Percentiles rank a stretch among this genome's conserved stretches.
Conservation (phyloP, 2,113 vertebrate genomes). For the Grammomys surdaster region DNA sequence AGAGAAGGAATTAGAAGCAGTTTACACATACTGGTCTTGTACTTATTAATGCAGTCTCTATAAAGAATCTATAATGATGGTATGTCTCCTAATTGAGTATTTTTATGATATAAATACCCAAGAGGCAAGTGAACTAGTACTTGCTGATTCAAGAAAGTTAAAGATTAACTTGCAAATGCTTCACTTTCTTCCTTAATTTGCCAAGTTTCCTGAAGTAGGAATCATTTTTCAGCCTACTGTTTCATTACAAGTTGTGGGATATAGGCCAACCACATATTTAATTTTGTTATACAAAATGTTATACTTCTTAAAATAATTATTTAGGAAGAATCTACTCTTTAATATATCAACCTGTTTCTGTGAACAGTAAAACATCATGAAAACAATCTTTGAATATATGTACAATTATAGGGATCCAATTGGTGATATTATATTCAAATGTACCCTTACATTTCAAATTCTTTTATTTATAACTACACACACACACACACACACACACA, state of each 20-base stretch:
- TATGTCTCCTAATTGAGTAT: background rate
- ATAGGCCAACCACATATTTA: background rate
- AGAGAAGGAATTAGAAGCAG: constrained; percentile 22
- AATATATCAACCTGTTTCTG: background rate
- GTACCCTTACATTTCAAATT: background rate
- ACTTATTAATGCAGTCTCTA: constrained; percentile 16
- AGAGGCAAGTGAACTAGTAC: background rate
- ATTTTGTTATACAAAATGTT: constrained; percentile 31
- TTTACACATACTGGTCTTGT: background rate
- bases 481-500: background rate
- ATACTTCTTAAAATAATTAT: constrained; percentile 44
- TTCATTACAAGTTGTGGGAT: constrained; percentile 35
- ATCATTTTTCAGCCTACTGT: background rate
- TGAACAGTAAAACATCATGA: constrained; percentile 31
- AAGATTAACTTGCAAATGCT: background rate
- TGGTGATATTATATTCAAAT: constrained; percentile 28
- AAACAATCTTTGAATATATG: constrained; percentile 32
- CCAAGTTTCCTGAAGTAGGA: constrained; percentile 56
- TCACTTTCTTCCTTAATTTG: background rate
- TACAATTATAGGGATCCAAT: constrained; percentile 21
- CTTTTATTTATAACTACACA: background rate
- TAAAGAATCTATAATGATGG: constrained; percentile 37
- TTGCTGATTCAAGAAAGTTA: background rate
- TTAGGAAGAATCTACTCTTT: background rate
- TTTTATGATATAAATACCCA: background rate